phyloP scores from a whole-genome alignment of 2,888 invertebrate genomes.

The Noctua comes region DNA sequence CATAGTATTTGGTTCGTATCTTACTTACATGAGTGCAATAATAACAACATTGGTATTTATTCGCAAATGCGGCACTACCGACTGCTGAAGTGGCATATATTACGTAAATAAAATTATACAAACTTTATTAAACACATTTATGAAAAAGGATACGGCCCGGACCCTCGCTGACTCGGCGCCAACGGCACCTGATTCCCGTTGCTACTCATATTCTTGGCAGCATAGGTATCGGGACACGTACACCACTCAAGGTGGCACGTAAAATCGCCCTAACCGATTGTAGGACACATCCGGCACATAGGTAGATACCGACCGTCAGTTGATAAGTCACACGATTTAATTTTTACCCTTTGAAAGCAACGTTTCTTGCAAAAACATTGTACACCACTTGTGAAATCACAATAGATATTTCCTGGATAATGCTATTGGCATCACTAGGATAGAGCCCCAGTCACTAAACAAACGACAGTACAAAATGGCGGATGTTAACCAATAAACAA shows the following conservation, averaged over 20 bases:
- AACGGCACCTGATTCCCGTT: slow-evolving; percentile 92
- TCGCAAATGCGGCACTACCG: slow-evolving; percentile 84
- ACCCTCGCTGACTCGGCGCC: slow-evolving; percentile 90
- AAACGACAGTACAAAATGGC: slow-evolving; percentile 91
- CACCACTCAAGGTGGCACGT: slow-evolving; percentile 92
- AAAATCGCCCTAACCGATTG: slow-evolving; percentile 89
- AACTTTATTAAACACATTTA: slow-evolving; percentile 71
- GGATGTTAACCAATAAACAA: slow-evolving; percentile 90
- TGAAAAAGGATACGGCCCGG: slow-evolving; percentile 91
- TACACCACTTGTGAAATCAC: slow-evolving; percentile 85
- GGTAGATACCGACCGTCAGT: slow-evolving; percentile 86
- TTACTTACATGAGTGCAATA: slow-evolving; percentile 56
- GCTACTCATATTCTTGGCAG: slow-evolving; percentile 91
- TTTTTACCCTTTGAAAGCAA: slow-evolving; percentile 83
- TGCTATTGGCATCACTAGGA: slow-evolving; percentile 85
- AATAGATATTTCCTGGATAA: slow-evolving; percentile 82
- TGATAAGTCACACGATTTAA: slow-evolving; percentile 87
- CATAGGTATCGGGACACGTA: slow-evolving; percentile 91
- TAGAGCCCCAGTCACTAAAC: slow-evolving; percentile 88
- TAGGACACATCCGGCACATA: slow-evolving; percentile 90
- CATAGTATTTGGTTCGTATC: slow-evolving; percentile 4
- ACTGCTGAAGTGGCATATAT: slow-evolving; percentile 86
- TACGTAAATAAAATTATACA: slow-evolving; percentile 86
- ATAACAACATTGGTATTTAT: slow-evolving; percentile 69
- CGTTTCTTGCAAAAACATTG: slow-evolving; percentile 88